Evolutionary conservation across 2,797 vertebrate genomes (phyloP), one percentile per base, ranked within the genome.

Genomic region (Pempheris klunzingeri): DNA sequence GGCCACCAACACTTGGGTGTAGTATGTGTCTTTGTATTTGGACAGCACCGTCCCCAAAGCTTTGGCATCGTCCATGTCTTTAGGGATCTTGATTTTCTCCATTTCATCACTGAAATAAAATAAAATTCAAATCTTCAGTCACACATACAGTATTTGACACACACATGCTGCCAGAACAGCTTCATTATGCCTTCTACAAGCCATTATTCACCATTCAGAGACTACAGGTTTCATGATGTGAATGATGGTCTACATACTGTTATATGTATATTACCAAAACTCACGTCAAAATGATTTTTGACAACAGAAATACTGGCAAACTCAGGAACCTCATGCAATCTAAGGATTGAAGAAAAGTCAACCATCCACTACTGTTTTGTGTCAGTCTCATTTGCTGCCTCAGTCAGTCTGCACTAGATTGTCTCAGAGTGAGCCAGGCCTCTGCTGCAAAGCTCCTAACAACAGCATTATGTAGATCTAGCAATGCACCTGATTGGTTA

Each of bases 1-100:
- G 63, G 98, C 98, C 87, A 99, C 93, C 91, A 99, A 92, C 72
- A 99, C 98, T 93, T 99, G 97, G 85, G 96, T 96, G 26, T 99
- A 99, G 92, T 97, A 99, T 0, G 97, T 97, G 91, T 99, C 98
- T 92, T 99, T 99, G 78, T 99, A 99, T 90, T 98, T 99, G 77
- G 98, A 99, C 74, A 99, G 94, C 69, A 99, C 98, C 75, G 95
- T 98, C 88, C 98, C 98, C 93, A 99, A 91, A 49, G 97, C 98
- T 92, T 99, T 99, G 84, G 98, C 98, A 90, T 99, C 98, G 67
- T 99, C 97, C 98, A 99, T 99, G 88, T 99, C 96, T 94, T 97
- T 98, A 17, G 98, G 98, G 87, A 99, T 94, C 91, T 97, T 99
- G 88, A 99, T 97, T 91, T 93, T 97, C 85, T 95, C 94, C 93